Conservation (phyloP, 2,113 vertebrate genomes). For the Hepsetus odoe region DNA sequence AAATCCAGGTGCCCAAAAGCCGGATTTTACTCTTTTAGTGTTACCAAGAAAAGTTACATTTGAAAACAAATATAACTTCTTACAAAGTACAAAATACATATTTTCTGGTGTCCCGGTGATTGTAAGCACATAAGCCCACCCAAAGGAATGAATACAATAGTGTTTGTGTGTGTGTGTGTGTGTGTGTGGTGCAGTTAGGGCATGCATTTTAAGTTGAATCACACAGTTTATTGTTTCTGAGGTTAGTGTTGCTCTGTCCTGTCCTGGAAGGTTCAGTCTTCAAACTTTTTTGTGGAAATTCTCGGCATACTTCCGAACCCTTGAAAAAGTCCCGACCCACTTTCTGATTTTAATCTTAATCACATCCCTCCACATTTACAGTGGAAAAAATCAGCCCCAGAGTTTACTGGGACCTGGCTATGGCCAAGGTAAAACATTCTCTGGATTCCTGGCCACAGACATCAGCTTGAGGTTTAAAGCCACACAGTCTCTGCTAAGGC, state of each 20-base stretch:
- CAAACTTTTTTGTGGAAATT: slow-evolving; percentile 36
- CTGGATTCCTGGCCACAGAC: slow-evolving; percentile 31
- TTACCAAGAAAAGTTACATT: no score
- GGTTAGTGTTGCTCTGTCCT: slow-evolving; percentile 43
- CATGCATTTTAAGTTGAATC: slow-evolving; percentile 55
- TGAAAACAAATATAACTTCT: no score
- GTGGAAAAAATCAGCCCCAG: slow-evolving; percentile 15
- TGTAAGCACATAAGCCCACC: no score
- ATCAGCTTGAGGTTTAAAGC: slow-evolving; percentile 39
- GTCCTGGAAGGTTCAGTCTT: slow-evolving; percentile 18
- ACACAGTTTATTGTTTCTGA: slow-evolving; percentile 28
- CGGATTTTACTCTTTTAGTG: no score
- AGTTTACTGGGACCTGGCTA: slow-evolving; percentile 31
- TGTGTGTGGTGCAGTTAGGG: slow-evolving; percentile 14
- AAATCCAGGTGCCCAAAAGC: no score
- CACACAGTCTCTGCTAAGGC: slow-evolving; percentile 3
- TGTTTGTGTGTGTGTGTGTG: slow-evolving; percentile 30
- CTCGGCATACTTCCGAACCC: slow-evolving; percentile 31
- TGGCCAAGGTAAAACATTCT: slow-evolving; percentile 50
- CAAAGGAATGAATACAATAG: no score
- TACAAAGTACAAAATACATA: no score
- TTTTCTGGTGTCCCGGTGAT: no score
- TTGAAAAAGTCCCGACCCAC: slow-evolving; percentile 20
- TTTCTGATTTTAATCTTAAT: slow-evolving; percentile 52
- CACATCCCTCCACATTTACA: slow-evolving; percentile 11